A percentile compares a stretch with the other conserved stretches of the same genome.
phyloP scores from a whole-genome alignment of 2,797 vertebrate species.

The Peromyscus aztecus region DNA sequence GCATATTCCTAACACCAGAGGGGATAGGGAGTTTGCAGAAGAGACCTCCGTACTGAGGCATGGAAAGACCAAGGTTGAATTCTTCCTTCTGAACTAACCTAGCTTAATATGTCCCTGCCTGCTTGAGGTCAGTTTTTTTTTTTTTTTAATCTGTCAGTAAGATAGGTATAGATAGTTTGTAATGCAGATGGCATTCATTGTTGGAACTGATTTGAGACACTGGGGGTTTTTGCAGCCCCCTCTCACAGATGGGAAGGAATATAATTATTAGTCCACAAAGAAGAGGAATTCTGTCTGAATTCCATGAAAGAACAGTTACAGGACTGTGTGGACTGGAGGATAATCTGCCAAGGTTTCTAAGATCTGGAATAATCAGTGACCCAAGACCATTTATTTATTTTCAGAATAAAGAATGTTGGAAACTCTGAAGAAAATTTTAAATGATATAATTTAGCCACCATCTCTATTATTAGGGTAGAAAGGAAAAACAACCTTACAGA shows the following conservation, averaged over 20 bases:
- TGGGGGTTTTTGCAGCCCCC: neutral
- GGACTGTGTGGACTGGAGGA: neutral
- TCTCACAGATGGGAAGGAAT: neutral
- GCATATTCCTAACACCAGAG: neutral
- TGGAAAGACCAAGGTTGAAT: constrained; percentile 44
- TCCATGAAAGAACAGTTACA: neutral
- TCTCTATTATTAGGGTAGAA: neutral
- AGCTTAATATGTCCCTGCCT: constrained; percentile 63
- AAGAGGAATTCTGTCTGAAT: neutral
- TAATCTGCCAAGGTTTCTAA: neutral
- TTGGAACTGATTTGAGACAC: neutral
- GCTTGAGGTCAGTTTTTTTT: constrained; percentile 63
- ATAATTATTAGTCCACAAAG: neutral
- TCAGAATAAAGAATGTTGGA: neutral
- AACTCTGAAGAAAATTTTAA: neutral
- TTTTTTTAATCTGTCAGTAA: constrained; percentile 41
- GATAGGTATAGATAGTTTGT: neutral
- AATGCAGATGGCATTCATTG: neutral
- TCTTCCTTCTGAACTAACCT: neutral
- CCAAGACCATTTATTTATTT: constrained; percentile 16
- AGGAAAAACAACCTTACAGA: neutral
- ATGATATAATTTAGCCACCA: neutral
- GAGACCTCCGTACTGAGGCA: neutral
- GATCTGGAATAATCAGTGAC: neutral
- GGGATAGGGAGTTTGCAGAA: too few species aligned